A percentile compares a stretch with the other conserved stretches of the same genome.
Evolutionary conservation across 2,797 vertebrate genomes (phyloP).

Genomic region (Enteromius argenteus): DNA sequence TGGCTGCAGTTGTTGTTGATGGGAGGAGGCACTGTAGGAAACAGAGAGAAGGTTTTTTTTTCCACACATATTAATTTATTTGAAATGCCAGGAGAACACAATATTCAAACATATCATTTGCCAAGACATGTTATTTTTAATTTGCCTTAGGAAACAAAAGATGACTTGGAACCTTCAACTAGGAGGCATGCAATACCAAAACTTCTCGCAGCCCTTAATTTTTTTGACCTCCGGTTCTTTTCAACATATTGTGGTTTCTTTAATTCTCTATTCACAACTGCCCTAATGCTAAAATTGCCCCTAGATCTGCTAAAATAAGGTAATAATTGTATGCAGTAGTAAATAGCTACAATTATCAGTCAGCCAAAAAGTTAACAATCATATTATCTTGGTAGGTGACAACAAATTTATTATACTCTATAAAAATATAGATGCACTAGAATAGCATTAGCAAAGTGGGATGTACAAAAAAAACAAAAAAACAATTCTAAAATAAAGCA

Average conservation of each 20-base stretch:
- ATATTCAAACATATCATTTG: too few relatives aligned
- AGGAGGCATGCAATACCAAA: too few relatives aligned
- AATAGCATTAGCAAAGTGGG: constrained; percentile 12
- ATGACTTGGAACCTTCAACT: too few relatives aligned
- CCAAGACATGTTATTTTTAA: too few relatives aligned
- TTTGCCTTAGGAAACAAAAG: background rate
- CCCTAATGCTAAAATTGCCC: background rate
- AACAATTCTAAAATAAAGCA: background rate
- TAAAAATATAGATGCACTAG: background rate
- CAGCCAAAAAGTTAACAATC: background rate
- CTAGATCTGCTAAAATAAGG: background rate
- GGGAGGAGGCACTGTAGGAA: too few relatives aligned
- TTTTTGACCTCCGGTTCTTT: too few relatives aligned
- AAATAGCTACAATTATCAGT: background rate
- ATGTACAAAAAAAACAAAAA: background rate
- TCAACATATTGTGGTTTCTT: too few relatives aligned
- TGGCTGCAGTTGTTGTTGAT: too few relatives aligned
- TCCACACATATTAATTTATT: too few relatives aligned
- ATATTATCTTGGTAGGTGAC: background rate
- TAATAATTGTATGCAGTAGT: background rate
- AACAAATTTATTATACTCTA: background rate
- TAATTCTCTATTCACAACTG: background rate
- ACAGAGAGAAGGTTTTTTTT: too few relatives aligned
- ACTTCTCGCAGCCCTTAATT: too few relatives aligned
- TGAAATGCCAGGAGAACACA: too few relatives aligned